These are phyloP conservation scores for Arctopsyche grandis DNA, from an alignment of 1,140 invertebrate genomes.

Conservation along the genomic window DNA sequence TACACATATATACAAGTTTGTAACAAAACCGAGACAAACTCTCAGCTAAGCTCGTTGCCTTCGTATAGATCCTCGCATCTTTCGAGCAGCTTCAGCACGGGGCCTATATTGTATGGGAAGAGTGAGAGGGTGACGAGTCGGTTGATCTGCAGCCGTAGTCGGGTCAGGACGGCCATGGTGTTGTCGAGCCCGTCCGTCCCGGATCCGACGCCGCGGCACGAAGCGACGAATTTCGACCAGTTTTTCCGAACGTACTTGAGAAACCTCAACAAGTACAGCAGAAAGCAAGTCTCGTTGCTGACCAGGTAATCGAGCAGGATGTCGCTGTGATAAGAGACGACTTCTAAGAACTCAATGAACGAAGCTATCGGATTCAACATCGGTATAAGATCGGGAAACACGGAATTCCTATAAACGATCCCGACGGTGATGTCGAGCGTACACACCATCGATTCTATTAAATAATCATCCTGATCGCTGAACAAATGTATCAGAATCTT, in stretches of 20 bases:
- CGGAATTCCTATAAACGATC: conserved; percentile 81
- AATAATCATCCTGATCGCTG: conserved; percentile 88
- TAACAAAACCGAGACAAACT: background rate
- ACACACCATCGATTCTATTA: conserved; percentile 93
- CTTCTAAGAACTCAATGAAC: conserved; percentile 84
- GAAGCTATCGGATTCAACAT: conserved; percentile 85
- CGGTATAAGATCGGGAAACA: conserved; percentile 78
- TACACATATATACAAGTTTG: too few relatives aligned
- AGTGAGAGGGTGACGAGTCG: conserved; percentile 83
- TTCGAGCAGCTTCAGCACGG: conserved; percentile 83
- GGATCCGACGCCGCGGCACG: conserved; percentile 71
- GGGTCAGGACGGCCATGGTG: conserved; percentile 85
- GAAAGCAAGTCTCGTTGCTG: conserved; percentile 91
- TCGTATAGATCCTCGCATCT: conserved; percentile 89
- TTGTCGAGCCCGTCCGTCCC: conserved; percentile 76
- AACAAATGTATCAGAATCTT: conserved; percentile 90
- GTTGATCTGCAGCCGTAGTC: conserved; percentile 82
- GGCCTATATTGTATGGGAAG: conserved; percentile 91
- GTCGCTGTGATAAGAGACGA: conserved; percentile 84
- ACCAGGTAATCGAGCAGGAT: conserved; percentile 88
- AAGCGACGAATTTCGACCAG: conserved; percentile 83
- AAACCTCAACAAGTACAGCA: conserved; percentile 86
- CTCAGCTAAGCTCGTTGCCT: conserved; percentile 77
- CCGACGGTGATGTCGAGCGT: conserved; percentile 87
- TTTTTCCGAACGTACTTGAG: conserved; percentile 86